Conservation (phyloP, 2,113 vertebrate genomes). For the Crotophaga sulcirostris region DNA sequence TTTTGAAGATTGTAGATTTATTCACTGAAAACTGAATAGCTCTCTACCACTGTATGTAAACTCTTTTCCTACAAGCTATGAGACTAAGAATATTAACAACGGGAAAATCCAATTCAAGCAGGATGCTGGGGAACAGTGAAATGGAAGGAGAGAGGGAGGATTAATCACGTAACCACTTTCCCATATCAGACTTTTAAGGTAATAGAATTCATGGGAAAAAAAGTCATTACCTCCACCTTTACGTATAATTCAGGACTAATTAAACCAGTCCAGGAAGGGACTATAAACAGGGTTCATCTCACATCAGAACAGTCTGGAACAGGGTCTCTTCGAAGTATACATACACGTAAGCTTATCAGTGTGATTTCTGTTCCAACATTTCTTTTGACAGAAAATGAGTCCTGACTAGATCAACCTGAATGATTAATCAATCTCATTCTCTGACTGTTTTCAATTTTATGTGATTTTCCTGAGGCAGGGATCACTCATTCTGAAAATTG, state of each 20-base stretch:
- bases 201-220: neutral
- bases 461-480: constrained; percentile 14
- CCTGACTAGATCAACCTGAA: neutral
- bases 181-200: neutral
- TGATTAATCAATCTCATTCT: constrained; percentile 2
- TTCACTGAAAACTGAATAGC: constrained; percentile 39
- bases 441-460: constrained; percentile 9
- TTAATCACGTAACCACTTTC: constrained; percentile 13
- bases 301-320: neutral
- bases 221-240: neutral
- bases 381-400: constrained; percentile 1
- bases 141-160: neutral
- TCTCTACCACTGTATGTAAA: neutral
- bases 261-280: neutral
- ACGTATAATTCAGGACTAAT: neutral
- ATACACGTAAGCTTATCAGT: neutral
- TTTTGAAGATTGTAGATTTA: constrained; percentile 35
- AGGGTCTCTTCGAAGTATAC: neutral
- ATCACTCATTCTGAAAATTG: constrained; percentile 30
- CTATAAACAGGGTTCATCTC: neutral
- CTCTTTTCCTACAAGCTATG: neutral
- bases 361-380: neutral
- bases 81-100: neutral
- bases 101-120: neutral
- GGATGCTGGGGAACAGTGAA: neutral